A percentile compares a stretch with the other conserved stretches of the same genome.
These are phyloP conservation scores for Cylloceria caligata DNA, from an alignment of 2,888 invertebrate species.

Conservation along the genomic window DNA sequence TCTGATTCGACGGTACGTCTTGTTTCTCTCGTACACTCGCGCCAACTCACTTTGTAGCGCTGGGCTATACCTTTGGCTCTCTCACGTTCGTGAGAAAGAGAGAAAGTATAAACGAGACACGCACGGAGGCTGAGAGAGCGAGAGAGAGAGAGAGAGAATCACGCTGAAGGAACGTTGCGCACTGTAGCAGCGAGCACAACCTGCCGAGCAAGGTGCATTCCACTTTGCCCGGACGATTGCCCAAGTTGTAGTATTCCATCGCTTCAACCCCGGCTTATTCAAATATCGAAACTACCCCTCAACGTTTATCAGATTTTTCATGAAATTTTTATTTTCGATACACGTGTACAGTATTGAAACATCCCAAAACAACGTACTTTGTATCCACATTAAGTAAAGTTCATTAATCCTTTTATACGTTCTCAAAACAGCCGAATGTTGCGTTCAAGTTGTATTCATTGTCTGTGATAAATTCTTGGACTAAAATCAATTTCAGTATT, in stretches of 20 bases:
- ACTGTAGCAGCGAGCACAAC: conserved; percentile 53
- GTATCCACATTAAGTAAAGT: background rate
- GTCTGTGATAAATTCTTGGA: background rate
- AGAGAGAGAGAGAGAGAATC: conserved; percentile 23
- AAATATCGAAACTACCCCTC: conserved; percentile 6
- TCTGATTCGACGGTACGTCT: background rate
- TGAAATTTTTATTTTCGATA: background rate
- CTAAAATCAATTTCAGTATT: background rate
- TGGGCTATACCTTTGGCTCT: conserved; percentile 24
- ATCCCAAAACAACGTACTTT: background rate
- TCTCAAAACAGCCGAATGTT: background rate
- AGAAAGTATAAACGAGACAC: conserved; percentile 51
- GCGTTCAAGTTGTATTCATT: background rate
- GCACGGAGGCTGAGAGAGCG: conserved; percentile 58
- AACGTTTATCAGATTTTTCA: conserved; percentile 16
- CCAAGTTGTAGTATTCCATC: conserved; percentile 21
- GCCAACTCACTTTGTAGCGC: background rate
- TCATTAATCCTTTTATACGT: background rate
- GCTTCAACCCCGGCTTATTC: conserved; percentile 42
- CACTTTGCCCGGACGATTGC: conserved; percentile 64
- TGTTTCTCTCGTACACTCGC: conserved; percentile 18
- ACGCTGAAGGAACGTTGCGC: conserved; percentile 31
- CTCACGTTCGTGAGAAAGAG: conserved; percentile 49
- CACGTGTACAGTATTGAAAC: background rate
- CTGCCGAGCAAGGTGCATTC: conserved; percentile 69